Base-by-base conservation (phyloP, 2,797 vertebrate species). In the Ispidina picta region DNA sequence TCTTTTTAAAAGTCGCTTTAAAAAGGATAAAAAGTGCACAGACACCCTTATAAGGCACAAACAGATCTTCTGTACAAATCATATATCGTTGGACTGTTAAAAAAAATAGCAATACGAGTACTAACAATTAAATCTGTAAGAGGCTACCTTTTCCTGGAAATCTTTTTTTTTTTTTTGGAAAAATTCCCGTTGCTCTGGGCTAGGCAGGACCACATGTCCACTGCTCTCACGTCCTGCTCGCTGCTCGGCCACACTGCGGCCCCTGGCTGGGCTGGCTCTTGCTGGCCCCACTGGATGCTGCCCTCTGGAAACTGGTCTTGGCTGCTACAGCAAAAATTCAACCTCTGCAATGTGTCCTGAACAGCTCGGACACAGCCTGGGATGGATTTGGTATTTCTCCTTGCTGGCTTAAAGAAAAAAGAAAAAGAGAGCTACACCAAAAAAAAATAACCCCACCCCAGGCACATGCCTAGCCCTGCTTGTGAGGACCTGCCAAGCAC, bases 31-130 rank as follows among this genome's bases (percentile, higher is more conserved):
- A 98, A 98, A 98, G 97, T 98, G 97, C 97, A 98, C 97, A 95
- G 97, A 98, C 97, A 96, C 96, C 96, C 97, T 97, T 94, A 95
- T 98, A 98, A 98, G 98, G 98, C 98, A 98, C 98, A 96, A 97
- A 98, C 97, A 98, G 97, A 97, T 97, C 89, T 96, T 96, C 96
- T 96, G 89, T 96, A 97, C 97, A 95, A 96, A 96, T 96, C 82
- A 83, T 93, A 56, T 68, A 81, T 92, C 82, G 83, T 94, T 22
- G 48, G 95, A 97, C 96, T 92, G 93, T 96, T 94, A 95, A 95
- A 94, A 95, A 94, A 93, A 94, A 97, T 91, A 86, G 83, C 33
- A 90, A 93, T 93, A 97, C 96, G 48, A 92, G 86, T 91, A 96
- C 93, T 84, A 90, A 94, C 81, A 44, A 92, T 93, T 95, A 91